Base-by-base conservation (phyloP, 2,797 vertebrate genomes). In the Karalla daura region DNA sequence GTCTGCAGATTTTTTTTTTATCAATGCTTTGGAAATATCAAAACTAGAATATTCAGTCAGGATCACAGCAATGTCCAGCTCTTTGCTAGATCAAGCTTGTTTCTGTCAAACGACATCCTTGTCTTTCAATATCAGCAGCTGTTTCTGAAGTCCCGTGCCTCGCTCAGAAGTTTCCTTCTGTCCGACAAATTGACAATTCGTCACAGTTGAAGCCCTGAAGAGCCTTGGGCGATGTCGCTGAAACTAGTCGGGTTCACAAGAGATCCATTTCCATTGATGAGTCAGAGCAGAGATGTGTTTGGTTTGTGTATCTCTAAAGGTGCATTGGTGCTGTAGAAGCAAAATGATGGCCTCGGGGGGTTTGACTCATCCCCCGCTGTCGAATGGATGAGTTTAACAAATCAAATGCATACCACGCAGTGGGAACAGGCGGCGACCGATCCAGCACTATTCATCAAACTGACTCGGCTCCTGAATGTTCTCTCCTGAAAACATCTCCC, bases 361-460 rank as follows among this genome's bases (percentile, higher is more conserved):
- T 21, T 59, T 71, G 25, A 40, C 24, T 50, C 52, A 54, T 49
- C 37, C 10, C 35, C 17, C 53, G 50, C 59, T 54, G 51, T 49
- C 2, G 0, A 50, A 39, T 53, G n/a, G 56, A 53, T 24, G 7
- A 70, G 62, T 71, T 70, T 46, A 54, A 11, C 18, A 7, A 63
- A 72, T 80, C 30, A 41, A 33, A 68, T 56, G n/a, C 52, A 20
- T 49, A 12, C 44, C 28, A 25, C 2, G 17, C 20, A 21, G 32
- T 18, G 45, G 56, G 20, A 40, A 27, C 56, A 63, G 20, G 58
- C 69, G 46, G 51, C 8, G 3, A 52, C 46, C 0, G n/a, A 70
- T 71, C 25, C 12, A 3, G 25, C 44, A 44, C 17, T 37, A 74
- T 77, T 68, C 46, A 63, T 76, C 73, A 70, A 58, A 36, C 17